Evolutionary conservation across 2,113 vertebrate genomes (phyloP), one percentile per base, ranked within the genome.

Genomic region (Oreochromis tanganicae): DNA sequence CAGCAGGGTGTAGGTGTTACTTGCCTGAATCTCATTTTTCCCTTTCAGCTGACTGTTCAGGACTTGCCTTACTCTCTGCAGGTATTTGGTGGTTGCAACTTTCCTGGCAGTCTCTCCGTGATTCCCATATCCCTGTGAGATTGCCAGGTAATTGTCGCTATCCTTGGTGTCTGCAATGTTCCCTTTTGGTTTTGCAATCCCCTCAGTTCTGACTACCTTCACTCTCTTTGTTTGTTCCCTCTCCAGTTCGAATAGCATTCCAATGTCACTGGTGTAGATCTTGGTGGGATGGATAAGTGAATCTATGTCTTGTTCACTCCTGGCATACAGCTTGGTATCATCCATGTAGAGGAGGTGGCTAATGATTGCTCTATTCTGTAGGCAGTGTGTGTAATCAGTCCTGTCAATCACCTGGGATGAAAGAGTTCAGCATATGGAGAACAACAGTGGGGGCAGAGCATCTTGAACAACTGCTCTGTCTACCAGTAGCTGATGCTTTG

Each of bases 231-330:
- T 63, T 63, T 61, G 57, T 61, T 34, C 29, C 57, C 29, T 63
- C 32, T n/a, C 17, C 32, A 36, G 32, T 63, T 63, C 0, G 0
- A 63, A 63, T 63, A 63, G 9, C 1, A n/a, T 63, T 63, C 32
- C 32, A 36, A 2, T 63, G 32, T 63, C 2, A 63, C 17, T 63
- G 32, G 59, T 63, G 59, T 36, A 63, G 59, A 63, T 63, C 17
- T 36, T 63, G 32, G 32, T 63, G 32, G 32, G 9, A 36, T 36
- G 32, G 59, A 63, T 63, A 11, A 63, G 61, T 66, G 61, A 66
- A 66, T 36, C 17, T 10, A 66, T 66, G 4, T 66, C 17, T 32
- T 36, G 61, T 66, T 66, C 36, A 66, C 61, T 66, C 61, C 32
- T n/a, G 1, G 61, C 61, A 66, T 66, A 1, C 61, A 66, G 1